Evolutionary conservation across 2,888 invertebrate genomes (phyloP), one percentile per base, ranked within the genome.

Genomic region (Philaethria dido): DNA sequence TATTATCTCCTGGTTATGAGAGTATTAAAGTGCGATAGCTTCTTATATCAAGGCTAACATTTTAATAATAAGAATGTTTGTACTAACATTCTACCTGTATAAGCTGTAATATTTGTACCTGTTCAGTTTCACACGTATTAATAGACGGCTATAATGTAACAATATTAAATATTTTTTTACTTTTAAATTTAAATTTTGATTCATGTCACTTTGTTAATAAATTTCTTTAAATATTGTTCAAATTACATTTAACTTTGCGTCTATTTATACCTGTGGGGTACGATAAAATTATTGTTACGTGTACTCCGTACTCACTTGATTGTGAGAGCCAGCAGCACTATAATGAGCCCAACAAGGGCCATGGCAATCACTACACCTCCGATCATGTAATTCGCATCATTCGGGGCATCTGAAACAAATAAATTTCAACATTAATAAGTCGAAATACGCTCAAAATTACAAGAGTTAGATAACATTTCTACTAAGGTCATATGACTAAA

Each of bases 291-390:
- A 16, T 16, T 33, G 36, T 44, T 55, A 25, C 29, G 8, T 48
- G 11, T 20, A 20, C n/a, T 14, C 39, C 33, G 13, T 69, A 89
- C 90, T 87, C 93, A 96, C 96, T 96, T 96, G 85, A 97, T 96
- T 72, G 96, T 96, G 74, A 96, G 94, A 74, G 97, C 97, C 86
- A 97, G 93, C 77, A 96, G 93, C 75, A 96, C 94, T 81, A 97
- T 97, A 80, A 96, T 96, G 69, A 96, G 94, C 77, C 95, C 96
- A 73, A 97, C 96, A 80, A 96, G 93, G 79, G 96, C 94, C 96
- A 96, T 96, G 74, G 96, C 96, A 85, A 96, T 96, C 82, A 96
- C 94, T 77, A 97, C 96, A 73, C 96, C 96, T 82, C 95, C 95
- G 89, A 96, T 95, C 95, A 96, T 96, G 94, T 96, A 96, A 89